Evolutionary conservation across 2,113 vertebrate species (phyloP), one percentile per base, ranked within the genome.

Genomic region (Collichthys lucidus): DNA sequence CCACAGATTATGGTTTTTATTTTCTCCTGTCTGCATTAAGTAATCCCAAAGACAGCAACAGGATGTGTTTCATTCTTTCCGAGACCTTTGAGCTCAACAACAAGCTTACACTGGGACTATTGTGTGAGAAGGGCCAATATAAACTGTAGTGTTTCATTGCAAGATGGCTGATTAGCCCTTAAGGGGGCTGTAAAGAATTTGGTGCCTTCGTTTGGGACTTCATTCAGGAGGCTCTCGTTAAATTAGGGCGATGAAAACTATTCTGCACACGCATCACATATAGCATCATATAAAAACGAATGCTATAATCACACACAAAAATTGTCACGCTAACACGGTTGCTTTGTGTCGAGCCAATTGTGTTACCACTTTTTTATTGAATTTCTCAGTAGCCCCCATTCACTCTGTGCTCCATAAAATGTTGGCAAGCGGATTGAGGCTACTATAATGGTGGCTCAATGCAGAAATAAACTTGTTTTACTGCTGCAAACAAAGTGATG

Each of bases 381-480:
- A 97, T 96, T 96, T 96, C 96, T 94, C 96, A 93, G 96, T 89
- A 80, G 80, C 87, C 91, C 82, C 96, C 97, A 96, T 97, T 94
- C 90, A 94, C 96, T 95, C 96, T 96, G 96, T 95, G 96, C 96
- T 95, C 95, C 96, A 98, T 98, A 98, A 98, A 97, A 96, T 93
- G 96, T 92, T 96, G 95, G 96, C 95, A 95, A 97, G 96, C 96
- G 95, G 96, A 97, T 95, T 96, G 86, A 95, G 96, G 96, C 96
- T 82, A 95, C 96, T 96, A 96, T 97, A 97, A 97, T 88, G 78
- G 95, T 92, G 96, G 96, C 96, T 96, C 96, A 95, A 96, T 96
- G 95, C 96, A 96, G 97, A 97, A 97, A 98, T 97, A 97, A 97
- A 98, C 96, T 96, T 96, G 95, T 96, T 98, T 98, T 97, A 97